These are phyloP conservation scores for Periphyllus acericola DNA, from an alignment of 2,888 invertebrate species.

Conservation along the genomic window DNA sequence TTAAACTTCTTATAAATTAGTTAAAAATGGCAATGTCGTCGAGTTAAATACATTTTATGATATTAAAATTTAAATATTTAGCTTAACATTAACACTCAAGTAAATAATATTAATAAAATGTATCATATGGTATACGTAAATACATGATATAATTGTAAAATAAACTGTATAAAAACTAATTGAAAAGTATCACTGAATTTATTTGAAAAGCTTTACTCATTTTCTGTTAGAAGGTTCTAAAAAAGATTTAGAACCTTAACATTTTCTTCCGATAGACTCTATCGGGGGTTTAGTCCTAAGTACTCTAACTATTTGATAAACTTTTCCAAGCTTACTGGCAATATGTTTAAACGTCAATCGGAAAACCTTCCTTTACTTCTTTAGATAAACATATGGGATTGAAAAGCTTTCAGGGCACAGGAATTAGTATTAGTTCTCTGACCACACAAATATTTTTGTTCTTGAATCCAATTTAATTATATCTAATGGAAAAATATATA, in stretches of 20 bases:
- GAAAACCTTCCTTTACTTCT: conserved; percentile 28
- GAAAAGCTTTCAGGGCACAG: conserved; percentile 37
- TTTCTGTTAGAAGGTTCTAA: conserved; percentile 26
- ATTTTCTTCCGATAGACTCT: conserved; percentile 22
- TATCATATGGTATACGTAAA: neutral
- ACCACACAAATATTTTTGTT: conserved; percentile 32
- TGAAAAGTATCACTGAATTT: conserved; percentile 29
- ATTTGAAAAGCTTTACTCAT: conserved; percentile 20
- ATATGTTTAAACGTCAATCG: conserved; percentile 54
- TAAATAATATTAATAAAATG: neutral
- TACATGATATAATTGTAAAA: neutral
- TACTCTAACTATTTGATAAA: conserved; percentile 49
- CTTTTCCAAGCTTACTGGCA: conserved; percentile 43
- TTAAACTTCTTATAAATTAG: neutral
- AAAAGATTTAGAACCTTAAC: conserved; percentile 17
- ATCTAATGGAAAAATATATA: conserved; percentile 17
- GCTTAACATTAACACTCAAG: neutral
- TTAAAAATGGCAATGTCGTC: neutral
- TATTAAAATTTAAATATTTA: neutral
- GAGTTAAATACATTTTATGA: neutral
- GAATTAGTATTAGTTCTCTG: conserved; percentile 45
- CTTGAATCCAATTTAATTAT: conserved; percentile 11
- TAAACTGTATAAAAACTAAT: conserved; percentile 6
- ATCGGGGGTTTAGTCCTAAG: conserved; percentile 22
- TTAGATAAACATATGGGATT: conserved; percentile 39